A percentile compares a stretch with the other conserved stretches of the same genome.
Conservation (phyloP, 2,888 invertebrate species). For the Stenchaetothrips biformis region DNA sequence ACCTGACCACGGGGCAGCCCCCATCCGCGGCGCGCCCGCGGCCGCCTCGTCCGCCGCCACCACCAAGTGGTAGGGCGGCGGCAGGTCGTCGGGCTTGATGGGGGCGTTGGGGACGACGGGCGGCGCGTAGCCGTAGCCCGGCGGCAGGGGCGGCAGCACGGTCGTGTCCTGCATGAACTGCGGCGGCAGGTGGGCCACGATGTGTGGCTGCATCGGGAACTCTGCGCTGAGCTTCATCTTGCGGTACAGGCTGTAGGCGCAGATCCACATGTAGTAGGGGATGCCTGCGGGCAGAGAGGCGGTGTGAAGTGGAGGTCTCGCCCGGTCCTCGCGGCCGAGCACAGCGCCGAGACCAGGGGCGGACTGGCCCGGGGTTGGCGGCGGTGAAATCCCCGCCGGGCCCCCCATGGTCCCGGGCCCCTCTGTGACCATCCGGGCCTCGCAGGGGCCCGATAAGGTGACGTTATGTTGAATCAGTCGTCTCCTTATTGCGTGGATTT, state of each 20-base stretch:
- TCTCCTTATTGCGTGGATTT: too few relatives aligned
- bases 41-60: neutral
- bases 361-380: too few relatives aligned
- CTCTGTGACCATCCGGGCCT: too few relatives aligned
- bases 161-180: neutral
- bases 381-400: too few relatives aligned
- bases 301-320: neutral
- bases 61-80: neutral
- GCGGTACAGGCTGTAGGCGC: slow-evolving; percentile 15
- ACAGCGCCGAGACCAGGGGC: neutral
- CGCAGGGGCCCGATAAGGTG: too few relatives aligned
- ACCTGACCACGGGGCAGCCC: too few relatives aligned
- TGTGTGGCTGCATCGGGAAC: neutral
- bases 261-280: slow-evolving; percentile 15
- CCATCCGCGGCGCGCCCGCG: too few relatives aligned
- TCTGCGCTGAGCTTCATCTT: neutral
- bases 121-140: neutral
- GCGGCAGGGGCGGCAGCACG: neutral
- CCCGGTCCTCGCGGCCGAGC: neutral
- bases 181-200: neutral
- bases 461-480: too few relatives aligned
- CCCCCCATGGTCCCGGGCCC: too few relatives aligned
- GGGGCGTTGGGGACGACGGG: neutral
- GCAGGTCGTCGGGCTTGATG: slow-evolving; percentile 4
- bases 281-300: neutral